Evolutionary conservation across 2,113 vertebrate genomes (phyloP), one percentile per base, ranked within the genome.

Genomic region (Glaucomys volans): DNA sequence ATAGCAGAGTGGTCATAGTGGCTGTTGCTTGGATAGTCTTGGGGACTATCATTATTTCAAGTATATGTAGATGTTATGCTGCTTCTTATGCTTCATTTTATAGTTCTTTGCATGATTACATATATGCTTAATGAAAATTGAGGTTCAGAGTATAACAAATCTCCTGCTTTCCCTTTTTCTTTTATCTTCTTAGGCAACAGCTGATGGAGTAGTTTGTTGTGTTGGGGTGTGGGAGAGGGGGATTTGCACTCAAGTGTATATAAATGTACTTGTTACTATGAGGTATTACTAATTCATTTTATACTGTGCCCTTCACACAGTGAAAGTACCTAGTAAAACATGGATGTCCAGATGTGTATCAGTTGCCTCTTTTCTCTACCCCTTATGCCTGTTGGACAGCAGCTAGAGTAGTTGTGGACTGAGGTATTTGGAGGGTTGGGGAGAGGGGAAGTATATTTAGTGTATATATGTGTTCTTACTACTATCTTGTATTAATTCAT

Each of bases 71-170:
- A 62, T 71, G 7, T 66, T 80, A 37, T 79, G 50, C 59, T 50
- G 37, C 80, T 91, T 93, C 64, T 94, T 64, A 32, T 85, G 26
- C 83, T 93, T 86, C 47, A 44, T 93, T 84, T 80, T 94, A 50
- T 88, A 66, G 28, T 28, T 84, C 22, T 90, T 93, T 92, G 62
- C 42, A 80, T 90, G 30, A 24, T 57, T 83, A 42, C 24, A 32
- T 69, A 88, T 40, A 1, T 91, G 69, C 40, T 77, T 95, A 79
- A 75, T 91, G 71, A 87, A 92, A 67, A 69, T 12, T 59, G 83
- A 86, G 42, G 52, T 62, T 69, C 86, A 76, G 64, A 83, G 20
- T 67, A 59, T 85, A 87, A 77, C 35, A 75, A 5, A 72, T 69
- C n/a, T 92, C 52, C 37, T 95, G 17, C 87, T 88, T 90, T 44